A percentile compares a stretch with the other conserved stretches of the same genome.
phyloP scores from a whole-genome alignment of 2,113 vertebrate genomes.

The Pithys albifrons region DNA sequence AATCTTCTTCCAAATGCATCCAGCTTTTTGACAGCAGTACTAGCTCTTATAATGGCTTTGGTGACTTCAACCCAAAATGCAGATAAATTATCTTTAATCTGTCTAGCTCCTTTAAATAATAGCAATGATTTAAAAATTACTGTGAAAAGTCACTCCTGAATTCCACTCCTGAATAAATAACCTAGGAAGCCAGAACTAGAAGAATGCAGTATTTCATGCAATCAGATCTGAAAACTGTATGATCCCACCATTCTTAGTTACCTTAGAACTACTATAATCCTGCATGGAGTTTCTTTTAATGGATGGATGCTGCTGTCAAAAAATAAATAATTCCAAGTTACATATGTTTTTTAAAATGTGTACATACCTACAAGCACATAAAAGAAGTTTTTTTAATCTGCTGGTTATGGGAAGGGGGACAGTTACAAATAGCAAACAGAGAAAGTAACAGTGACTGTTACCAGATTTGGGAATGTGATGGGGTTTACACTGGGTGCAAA shows the following conservation, averaged over 20 bases:
- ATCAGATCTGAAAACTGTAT: neutral
- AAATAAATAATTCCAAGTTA: neutral
- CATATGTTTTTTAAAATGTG: neutral
- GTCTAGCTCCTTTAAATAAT: neutral
- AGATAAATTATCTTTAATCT: neutral
- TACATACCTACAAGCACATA: neutral
- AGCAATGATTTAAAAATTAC: neutral
- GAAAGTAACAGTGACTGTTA: rapidly evolving
- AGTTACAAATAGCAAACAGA: neutral
- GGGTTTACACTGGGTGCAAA: neutral
- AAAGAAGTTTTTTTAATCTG: neutral
- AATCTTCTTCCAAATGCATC: neutral
- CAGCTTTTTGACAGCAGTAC: neutral
- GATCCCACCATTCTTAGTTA: neutral
- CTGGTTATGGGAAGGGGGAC: neutral
- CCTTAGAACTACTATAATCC: neutral
- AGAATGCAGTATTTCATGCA: neutral
- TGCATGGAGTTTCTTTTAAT: neutral
- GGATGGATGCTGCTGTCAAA: neutral
- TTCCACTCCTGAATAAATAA: neutral
- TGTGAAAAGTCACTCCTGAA: neutral
- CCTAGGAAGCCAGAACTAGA: neutral
- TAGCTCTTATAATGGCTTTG: neutral
- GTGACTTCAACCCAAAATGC: neutral
- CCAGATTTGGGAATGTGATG: neutral